Base-by-base conservation (phyloP, 2,797 vertebrate genomes). In the Chaenodraco wilsoni region DNA sequence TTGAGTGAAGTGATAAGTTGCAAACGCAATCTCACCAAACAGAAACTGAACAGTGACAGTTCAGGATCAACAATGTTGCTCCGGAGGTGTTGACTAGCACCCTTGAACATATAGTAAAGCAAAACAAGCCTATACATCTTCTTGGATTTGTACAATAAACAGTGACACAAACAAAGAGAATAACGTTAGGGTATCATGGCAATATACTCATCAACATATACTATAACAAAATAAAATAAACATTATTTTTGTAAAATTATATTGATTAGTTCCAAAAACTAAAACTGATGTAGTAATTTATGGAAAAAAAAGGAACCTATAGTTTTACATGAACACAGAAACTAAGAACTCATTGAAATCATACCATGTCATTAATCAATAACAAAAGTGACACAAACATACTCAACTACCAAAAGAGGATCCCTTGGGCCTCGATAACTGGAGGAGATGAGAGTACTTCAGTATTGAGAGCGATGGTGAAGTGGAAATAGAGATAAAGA, bases 341-440 rank as follows among this genome's bases (percentile, higher is more conserved):
- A 69, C 40, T n/a, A 45, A 43, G 51, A 49, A 49, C 56, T 17
- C 13, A 44, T 4, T 72, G 46, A 58, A 58, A 69, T 33, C 21
- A 71, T 45, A 61, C 41, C 16, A 8, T 58, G 55, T 69, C 63
- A 71, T 74, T 68, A 70, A 51, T 58, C 51, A 54, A 70, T 16
- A 68, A 19, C 59, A 51, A 52, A 9, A 60, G 49, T 55, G 50
- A 63, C 48, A 70, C 66, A 73, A 51, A 70, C 62, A 74, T 56
- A 51, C 49, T 59, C 44, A 17, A 5, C 41, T 55, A 46, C 60
- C 62, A 59, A 21, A 61, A 58, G 46, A 58, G 27, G 9, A 33
- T 71, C 54, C 31, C 52, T 49, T 58, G 52, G 62, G 65, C 8
- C 21, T 19, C 17, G 68, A 41, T 63, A 59, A 55, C 51, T 52